Conservation (phyloP, 2,797 vertebrate species). For the Anguilla megastoma region DNA sequence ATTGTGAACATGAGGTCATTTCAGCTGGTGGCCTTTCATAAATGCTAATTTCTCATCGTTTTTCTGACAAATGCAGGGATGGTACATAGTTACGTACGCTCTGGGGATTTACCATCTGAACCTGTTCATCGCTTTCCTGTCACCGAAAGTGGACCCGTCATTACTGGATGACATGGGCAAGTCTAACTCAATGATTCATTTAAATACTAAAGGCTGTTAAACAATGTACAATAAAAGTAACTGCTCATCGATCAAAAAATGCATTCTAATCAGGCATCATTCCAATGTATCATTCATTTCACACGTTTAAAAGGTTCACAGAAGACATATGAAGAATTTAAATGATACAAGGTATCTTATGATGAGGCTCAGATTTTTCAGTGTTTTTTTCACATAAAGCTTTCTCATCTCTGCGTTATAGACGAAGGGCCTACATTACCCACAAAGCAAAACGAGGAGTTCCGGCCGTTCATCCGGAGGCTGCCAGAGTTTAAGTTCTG, state of each 20-base stretch:
- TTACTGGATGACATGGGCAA: slow-evolving; percentile 95
- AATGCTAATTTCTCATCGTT: background rate
- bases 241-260: background rate
- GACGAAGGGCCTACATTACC: slow-evolving; percentile 95
- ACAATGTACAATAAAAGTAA: background rate
- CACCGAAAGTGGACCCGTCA: slow-evolving; percentile 99
- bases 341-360: background rate
- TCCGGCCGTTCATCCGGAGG: slow-evolving; percentile 96
- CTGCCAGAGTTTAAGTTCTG: slow-evolving; percentile 99
- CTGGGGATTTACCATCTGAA: slow-evolving; percentile 99
- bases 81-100: slow-evolving; percentile 99
- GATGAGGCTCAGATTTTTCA: background rate
- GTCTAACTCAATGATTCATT: slow-evolving; percentile 33
- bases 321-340: background rate
- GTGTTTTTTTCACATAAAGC: background rate
- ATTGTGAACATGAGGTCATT: background rate
- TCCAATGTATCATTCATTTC: background rate
- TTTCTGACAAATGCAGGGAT: slow-evolving; percentile 79
- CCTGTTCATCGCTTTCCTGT: slow-evolving; percentile 99
- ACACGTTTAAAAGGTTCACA: background rate
- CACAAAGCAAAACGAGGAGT: slow-evolving; percentile 98
- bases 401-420: slow-evolving; percentile 52
- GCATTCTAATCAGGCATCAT: background rate
- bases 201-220: background rate
- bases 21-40: background rate